Percentiles rank a stretch among this genome's conserved stretches.
Evolutionary conservation across 2,888 invertebrate genomes (phyloP).

Genomic region (Melikaiella ostensackeni): DNA sequence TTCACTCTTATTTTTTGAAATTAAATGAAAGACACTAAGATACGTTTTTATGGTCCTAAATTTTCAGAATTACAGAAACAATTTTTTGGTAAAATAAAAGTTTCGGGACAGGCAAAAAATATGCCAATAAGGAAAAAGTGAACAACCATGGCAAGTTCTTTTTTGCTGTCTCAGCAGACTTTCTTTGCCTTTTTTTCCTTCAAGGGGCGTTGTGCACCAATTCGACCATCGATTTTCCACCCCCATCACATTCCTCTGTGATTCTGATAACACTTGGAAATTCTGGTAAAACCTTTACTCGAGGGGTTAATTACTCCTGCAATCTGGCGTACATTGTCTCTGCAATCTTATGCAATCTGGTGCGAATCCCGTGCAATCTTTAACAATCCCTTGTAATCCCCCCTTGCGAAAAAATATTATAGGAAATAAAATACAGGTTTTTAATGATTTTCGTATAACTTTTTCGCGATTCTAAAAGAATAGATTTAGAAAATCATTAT

Average conservation of each 20-base stretch:
- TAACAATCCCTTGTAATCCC: too few species aligned
- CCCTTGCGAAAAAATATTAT: too few species aligned
- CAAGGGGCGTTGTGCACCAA: constrained; percentile 36
- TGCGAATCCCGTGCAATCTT: too few species aligned
- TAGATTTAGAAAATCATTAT: too few species aligned
- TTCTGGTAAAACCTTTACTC: constrained; percentile 10
- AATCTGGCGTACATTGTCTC: too few species aligned
- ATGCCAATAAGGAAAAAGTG: background rate
- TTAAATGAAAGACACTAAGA: background rate
- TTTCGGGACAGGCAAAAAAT: constrained; percentile 1
- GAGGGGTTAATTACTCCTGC: too few species aligned
- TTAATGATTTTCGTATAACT: too few species aligned
- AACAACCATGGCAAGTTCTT: constrained; percentile 4
- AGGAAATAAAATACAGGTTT: too few species aligned
- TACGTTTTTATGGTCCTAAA: background rate
- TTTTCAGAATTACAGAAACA: background rate
- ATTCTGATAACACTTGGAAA: constrained; percentile 22
- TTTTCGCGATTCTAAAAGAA: too few species aligned
- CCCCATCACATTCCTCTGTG: constrained; percentile 30
- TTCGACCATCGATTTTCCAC: constrained; percentile 35
- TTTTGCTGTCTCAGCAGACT: constrained; percentile 28
- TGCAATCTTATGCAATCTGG: too few species aligned
- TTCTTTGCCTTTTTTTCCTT: constrained; percentile 7
- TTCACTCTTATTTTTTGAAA: too few species aligned
- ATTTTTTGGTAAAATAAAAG: background rate